phyloP scores from a whole-genome alignment of 2,797 vertebrate species.

The Cheracebus regulus region DNA sequence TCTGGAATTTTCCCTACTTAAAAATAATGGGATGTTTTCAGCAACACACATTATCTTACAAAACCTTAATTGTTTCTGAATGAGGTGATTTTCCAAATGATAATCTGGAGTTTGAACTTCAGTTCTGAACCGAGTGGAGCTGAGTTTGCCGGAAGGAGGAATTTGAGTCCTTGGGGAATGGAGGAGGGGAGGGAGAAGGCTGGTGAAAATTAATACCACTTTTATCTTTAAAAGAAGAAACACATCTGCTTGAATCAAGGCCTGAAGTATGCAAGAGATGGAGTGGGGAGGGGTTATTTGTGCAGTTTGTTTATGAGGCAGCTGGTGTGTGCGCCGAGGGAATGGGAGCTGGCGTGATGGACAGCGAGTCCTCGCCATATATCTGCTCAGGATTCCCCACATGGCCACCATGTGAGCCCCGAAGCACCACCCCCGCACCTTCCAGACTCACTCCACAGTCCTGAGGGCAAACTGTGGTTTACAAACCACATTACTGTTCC shows the following conservation, averaged over 20 bases:
- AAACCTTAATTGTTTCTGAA: constrained; percentile 44
- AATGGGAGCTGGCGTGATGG: not conserved
- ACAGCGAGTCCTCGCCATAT: not conserved
- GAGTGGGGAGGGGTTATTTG: not conserved
- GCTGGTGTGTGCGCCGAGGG: not conserved
- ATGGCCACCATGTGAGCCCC: not conserved
- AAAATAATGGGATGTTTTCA: constrained; percentile 18
- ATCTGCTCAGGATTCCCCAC: not conserved
- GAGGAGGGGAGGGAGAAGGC: not conserved
- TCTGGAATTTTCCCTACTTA: not conserved
- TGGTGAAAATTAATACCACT: constrained; percentile 23
- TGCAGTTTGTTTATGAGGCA: constrained; percentile 10
- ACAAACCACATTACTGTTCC: not conserved
- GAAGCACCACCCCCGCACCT: not conserved
- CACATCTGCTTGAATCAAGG: not conserved
- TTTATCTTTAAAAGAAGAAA: constrained; percentile 28
- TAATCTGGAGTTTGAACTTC: constrained; percentile 35
- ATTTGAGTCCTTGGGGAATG: not conserved
- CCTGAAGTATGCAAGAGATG: not conserved
- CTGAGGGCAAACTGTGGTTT: not conserved
- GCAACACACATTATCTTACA: not conserved
- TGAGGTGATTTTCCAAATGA: constrained; percentile 35
- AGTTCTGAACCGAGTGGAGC: not conserved
- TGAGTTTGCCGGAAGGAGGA: constrained; percentile 15
- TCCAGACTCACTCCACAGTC: not conserved